These are phyloP conservation scores for Andrena bicolor DNA, from an alignment of 2,888 invertebrate genomes.

Conservation along the genomic window DNA sequence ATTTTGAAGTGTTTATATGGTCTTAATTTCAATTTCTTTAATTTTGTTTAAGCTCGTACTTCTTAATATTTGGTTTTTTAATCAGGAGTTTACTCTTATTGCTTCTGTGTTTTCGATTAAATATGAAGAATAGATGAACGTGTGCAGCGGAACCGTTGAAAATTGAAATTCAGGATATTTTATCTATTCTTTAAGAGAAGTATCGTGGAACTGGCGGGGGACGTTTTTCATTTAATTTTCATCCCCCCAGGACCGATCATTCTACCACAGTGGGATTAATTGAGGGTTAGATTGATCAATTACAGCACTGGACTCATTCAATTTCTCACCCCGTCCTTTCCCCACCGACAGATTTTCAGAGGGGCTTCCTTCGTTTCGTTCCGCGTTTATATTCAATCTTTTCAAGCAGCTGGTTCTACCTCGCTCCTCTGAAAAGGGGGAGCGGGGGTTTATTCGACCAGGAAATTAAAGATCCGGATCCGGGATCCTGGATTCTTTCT, in stretches of 20 bases:
- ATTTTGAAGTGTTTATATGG: too few relatives aligned
- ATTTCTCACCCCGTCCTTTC: constrained; percentile 32
- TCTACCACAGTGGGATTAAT: constrained; percentile 25
- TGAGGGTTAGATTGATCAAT: constrained; percentile 15
- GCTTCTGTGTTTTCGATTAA: too few relatives aligned
- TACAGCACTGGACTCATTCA: constrained; percentile 31
- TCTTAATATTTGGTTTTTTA: too few relatives aligned
- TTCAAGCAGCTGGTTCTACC: constrained; percentile 17
- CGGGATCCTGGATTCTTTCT: constrained; percentile 3
- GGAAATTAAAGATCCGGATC: constrained; percentile 58
- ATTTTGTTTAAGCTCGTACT: not conserved
- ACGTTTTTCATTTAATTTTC: constrained; percentile 13
- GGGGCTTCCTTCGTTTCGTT: constrained; percentile 23
- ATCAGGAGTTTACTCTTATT: too few relatives aligned
- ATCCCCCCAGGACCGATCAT: not conserved
- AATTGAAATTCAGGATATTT: too few relatives aligned
- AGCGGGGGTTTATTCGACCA: constrained; percentile 37
- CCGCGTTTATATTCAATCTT: constrained; percentile 42
- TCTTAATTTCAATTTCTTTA: not conserved
- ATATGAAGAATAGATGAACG: too few relatives aligned
- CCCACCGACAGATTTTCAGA: constrained; percentile 2
- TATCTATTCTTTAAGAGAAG: not conserved
- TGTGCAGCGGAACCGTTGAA: too few relatives aligned
- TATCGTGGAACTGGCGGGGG: too few relatives aligned
- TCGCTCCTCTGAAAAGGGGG: constrained; percentile 4